Evolutionary conservation across 2,797 vertebrate species (phyloP), one percentile per base, ranked within the genome.

Genomic region (Chiroxiphia lanceolata): DNA sequence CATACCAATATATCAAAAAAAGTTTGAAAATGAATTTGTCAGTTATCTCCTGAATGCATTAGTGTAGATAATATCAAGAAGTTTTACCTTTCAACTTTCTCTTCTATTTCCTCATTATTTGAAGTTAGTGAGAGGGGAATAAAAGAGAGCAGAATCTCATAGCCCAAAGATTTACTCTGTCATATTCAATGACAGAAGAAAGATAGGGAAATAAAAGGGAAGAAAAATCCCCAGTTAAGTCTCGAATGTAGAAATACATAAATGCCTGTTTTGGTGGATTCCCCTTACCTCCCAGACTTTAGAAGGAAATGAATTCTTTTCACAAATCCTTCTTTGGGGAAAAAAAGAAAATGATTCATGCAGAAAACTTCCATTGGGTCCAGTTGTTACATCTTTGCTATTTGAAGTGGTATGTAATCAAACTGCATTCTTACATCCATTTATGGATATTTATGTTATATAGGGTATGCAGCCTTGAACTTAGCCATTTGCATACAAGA

Each of bases 371-470:
- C 34, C 27, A 34, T 8, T 0, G 1, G 21, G 34, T 87, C 75
- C 71, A 54, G 56, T 64, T 64, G 64, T 92, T 83, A 75, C 48
- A 44, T 80, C 71, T 90, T 89, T 75, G 90, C 61, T 94, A 78
- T 96, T 91, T 86, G 53, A 61, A 90, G 19, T 57, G 61, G 61
- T 67, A 90, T 94, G 88, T 74, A 88, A 94, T 53, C 79, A 94
- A 86, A 88, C 50, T 50, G 33, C 69, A 91, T 90, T 87, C 71
- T 87, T 78, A 54, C 22, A 85, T 17, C 79, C 84, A 86, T 88
- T 91, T 92, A 78, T 65, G 80, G 82, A 40, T 93, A 65, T 93
- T 92, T 82, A 34, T 89, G 47, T 78, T 76, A 85, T 25, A 60
- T 9, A 60, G 53, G 42, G 21, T 25, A 74, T 57, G 64, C 82